Evolutionary conservation across 2,113 vertebrate genomes (phyloP).

Genomic region (Xiphophorus maculatus): DNA sequence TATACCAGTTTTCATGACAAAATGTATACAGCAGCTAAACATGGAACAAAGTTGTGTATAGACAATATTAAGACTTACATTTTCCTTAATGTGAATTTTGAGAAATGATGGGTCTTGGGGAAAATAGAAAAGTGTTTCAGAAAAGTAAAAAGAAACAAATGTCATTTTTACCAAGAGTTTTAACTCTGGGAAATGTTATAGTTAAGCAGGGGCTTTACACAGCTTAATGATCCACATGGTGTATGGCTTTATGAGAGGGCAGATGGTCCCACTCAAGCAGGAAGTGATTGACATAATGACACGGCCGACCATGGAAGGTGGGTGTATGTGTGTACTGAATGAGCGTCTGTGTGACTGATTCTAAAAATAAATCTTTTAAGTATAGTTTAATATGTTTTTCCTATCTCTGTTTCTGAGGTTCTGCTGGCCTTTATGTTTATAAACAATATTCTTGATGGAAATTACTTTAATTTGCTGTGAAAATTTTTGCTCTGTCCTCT

Average conservation of each 20-base stretch:
- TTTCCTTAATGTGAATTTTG: background rate
- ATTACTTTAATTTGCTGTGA: too few species aligned
- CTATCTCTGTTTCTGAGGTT: background rate
- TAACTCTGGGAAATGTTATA: conserved; percentile 43
- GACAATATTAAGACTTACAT: background rate
- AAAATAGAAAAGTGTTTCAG: conserved; percentile 28
- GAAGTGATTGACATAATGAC: conserved; percentile 85
- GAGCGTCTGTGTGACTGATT: conserved; percentile 30
- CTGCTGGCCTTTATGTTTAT: too few species aligned
- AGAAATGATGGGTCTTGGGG: conserved; percentile 6
- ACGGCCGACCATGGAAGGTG: conserved; percentile 53
- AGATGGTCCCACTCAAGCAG: conserved; percentile 84
- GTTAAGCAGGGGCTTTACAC: conserved; percentile 70
- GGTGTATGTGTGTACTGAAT: conserved; percentile 19
- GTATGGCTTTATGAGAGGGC: conserved; percentile 79
- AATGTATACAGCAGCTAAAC: background rate
- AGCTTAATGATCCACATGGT: conserved; percentile 59
- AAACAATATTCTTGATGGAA: too few species aligned
- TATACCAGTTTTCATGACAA: too few species aligned
- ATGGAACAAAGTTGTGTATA: background rate
- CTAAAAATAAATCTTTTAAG: conserved; percentile 41
- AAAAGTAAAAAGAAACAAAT: conserved; percentile 32
- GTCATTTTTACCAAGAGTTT: conserved; percentile 57
- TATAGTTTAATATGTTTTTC: conserved; percentile 27
- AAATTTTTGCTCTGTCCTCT: too few species aligned